A percentile compares a stretch with the other conserved stretches of the same genome.
Evolutionary conservation across 2,113 vertebrate species (phyloP).

Genomic region (Noturus placidus): DNA sequence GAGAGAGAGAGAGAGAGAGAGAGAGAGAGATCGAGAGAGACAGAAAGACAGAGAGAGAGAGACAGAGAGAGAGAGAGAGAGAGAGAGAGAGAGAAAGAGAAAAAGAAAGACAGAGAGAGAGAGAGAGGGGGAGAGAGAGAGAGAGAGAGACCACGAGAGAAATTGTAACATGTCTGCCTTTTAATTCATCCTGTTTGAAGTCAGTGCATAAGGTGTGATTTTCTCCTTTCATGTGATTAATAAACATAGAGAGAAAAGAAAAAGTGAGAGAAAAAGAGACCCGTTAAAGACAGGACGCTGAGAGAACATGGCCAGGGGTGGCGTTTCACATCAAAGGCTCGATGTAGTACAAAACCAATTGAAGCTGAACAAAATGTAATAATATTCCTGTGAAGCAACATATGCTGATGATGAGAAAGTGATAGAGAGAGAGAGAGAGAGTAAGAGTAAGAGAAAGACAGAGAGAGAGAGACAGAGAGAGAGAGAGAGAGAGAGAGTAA

Average conservation of each 20-base stretch:
- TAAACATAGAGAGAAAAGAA: not conserved
- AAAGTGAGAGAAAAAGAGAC: not conserved
- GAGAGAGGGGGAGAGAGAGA: slow-evolving; percentile 1
- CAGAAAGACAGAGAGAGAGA: slow-evolving; percentile 37
- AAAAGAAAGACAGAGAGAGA: not conserved
- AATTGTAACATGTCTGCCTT: not conserved
- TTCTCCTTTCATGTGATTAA: slow-evolving; percentile 35
- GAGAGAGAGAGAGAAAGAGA: slow-evolving; percentile 30
- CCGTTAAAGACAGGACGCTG: not conserved
- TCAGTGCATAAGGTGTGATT: slow-evolving; percentile 21
- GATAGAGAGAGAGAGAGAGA: not conserved
- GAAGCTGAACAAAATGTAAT: slow-evolving; percentile 33
- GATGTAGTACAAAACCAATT: slow-evolving; percentile 18
- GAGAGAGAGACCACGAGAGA: not conserved
- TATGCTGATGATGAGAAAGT: not conserved
- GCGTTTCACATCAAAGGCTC: slow-evolving; percentile 38
- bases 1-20: no score
- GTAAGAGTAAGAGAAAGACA: no score
- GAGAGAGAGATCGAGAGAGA: no score
- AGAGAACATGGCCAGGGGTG: slow-evolving; percentile 29
- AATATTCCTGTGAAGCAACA: slow-evolving; percentile 19
- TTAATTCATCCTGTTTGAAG: slow-evolving; percentile 32
- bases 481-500: no score
- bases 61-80: slow-evolving; percentile 31
- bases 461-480: not conserved